Evolutionary conservation across 2,797 vertebrate genomes (phyloP), one percentile per base, ranked within the genome.

Genomic region (Mormyrus proboscirostris): DNA sequence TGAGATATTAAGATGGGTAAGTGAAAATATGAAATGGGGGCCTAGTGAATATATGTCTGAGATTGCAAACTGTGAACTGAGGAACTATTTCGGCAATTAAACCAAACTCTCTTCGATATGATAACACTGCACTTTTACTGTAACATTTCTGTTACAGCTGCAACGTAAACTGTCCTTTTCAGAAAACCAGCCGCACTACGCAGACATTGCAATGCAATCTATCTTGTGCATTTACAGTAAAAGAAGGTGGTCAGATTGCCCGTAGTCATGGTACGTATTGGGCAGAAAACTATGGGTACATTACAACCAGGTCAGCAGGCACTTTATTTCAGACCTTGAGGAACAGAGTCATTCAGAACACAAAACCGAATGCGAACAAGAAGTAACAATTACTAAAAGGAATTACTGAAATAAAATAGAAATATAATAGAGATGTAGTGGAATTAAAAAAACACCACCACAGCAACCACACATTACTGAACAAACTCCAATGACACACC

Each of bases 401-500:
- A 22, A 29, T 85, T 86, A 38, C 2, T 25, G 41, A 85, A 22
- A 12, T 84, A 50, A 47, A 84, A 50, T 9, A 84, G 50, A 85
- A 85, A 55, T 33, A 53, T 29, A 55, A 51, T 16, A 53, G 12
- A 55, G 51, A 86, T 51, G 12, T 2, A 16, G 3, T 86, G 22
- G 10, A 86, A 86, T 16, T 33, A 22, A 25, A 51, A 49, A 85
- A 25, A 53, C 44, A 86, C 14, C 10, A 29, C 25, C 22, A 7
- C 47, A 53, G 16, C 83, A 86, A 51, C 50, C 87, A 88, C 73
- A 62, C 86, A 84, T 25, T 53, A 50, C 29, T 53, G 76, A 79
- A 88, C 33, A 62, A 47, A 57, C 41, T 79, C 79, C 76, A 44
- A 25, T 55, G 73, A 89, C 59, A 62, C 76, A 73, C 33, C 29